phyloP scores from a whole-genome alignment of 2,797 vertebrate species.

The Microtus californicus region DNA sequence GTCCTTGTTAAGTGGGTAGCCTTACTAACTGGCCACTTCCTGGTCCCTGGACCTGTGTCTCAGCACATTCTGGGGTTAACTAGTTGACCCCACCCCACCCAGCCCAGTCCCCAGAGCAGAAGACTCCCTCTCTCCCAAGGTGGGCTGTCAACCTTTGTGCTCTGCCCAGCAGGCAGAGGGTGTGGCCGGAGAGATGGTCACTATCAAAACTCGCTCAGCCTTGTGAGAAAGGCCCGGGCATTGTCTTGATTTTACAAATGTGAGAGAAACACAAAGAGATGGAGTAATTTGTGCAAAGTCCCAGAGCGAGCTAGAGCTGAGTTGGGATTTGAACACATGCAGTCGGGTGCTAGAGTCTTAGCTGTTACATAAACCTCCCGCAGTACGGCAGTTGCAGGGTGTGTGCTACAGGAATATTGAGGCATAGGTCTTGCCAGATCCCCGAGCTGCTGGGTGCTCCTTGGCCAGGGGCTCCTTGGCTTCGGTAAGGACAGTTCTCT shows the following conservation, averaged over 20 bases:
- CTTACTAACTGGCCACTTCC: background rate
- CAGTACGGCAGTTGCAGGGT: background rate
- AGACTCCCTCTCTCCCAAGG: background rate
- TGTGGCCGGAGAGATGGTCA: background rate
- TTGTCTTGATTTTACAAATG: background rate
- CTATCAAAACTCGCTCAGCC: background rate
- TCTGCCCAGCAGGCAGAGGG: background rate
- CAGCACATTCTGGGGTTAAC: background rate
- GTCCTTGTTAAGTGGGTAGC: background rate
- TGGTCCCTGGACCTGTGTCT: background rate
- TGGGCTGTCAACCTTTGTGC: background rate
- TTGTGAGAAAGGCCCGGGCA: background rate
- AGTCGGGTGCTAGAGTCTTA: background rate
- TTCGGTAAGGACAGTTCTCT: background rate
- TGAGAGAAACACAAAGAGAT: background rate
- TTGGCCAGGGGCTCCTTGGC: background rate
- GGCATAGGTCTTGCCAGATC: background rate
- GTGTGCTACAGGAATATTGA: background rate
- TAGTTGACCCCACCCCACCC: background rate
- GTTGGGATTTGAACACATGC: background rate
- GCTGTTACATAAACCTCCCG: fast-evolving
- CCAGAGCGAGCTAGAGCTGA: background rate
- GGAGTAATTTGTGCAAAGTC: background rate
- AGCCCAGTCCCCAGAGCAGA: background rate
- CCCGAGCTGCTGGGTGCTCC: background rate